A percentile compares a stretch with the other conserved stretches of the same genome.
Conservation (phyloP, 2,113 vertebrate genomes). For the Esox niger region DNA sequence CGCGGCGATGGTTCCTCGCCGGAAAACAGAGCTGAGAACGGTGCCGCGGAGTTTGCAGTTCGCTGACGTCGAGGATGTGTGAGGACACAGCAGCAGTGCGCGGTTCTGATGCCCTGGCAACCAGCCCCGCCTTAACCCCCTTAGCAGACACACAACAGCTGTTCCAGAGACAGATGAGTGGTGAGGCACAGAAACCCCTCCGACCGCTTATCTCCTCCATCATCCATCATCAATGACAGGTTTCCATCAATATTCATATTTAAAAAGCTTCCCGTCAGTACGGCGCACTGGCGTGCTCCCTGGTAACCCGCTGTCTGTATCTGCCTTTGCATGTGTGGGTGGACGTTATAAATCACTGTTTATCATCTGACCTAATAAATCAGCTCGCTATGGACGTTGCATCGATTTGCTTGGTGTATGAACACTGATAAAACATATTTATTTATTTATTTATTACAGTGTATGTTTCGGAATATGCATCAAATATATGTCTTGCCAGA, state of each 20-base stretch:
- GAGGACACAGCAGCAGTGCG: background rate
- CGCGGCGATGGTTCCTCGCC: too few relatives aligned
- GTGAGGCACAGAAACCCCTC: constrained; percentile 37
- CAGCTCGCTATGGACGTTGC: background rate
- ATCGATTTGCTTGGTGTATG: background rate
- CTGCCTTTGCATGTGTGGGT: constrained; percentile 23
- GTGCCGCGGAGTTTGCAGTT: too few relatives aligned
- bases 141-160: constrained; percentile 51
- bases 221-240: constrained; percentile 67
- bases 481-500: constrained; percentile 38
- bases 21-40: too few relatives aligned
- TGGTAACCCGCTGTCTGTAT: constrained; percentile 22
- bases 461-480: background rate
- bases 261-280: constrained; percentile 41
- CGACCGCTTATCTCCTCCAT: constrained; percentile 36
- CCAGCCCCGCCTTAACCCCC: constrained; percentile 15
- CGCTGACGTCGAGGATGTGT: too few relatives aligned
- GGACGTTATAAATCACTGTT: constrained; percentile 29
- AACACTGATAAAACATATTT: background rate
- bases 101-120: constrained; percentile 26
- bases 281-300: constrained; percentile 31
- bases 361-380: background rate
- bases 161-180: constrained; percentile 50
- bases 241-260: constrained; percentile 57
- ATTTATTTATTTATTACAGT: too few relatives aligned